Evolutionary conservation across 2,797 vertebrate species (phyloP).

Genomic region (Enoplosus armatus): DNA sequence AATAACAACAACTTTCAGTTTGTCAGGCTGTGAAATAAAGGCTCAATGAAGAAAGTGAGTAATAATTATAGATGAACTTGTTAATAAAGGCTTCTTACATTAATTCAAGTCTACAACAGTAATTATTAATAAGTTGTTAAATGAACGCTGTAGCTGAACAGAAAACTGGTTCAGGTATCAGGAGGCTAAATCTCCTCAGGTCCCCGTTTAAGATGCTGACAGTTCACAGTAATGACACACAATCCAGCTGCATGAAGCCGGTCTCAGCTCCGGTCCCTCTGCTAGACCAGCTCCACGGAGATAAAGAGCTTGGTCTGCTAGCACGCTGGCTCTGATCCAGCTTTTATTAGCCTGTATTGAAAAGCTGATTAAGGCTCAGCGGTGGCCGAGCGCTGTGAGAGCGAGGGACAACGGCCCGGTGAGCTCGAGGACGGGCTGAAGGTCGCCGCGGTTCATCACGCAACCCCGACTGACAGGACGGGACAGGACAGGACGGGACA

Average conservation of each 20-base stretch:
- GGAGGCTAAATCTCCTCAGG: neutral
- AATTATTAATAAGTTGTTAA: too few relatives aligned
- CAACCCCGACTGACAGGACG: slow-evolving; percentile 25
- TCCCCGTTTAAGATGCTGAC: neutral
- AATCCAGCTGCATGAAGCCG: slow-evolving; percentile 21
- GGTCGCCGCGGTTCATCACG: slow-evolving; percentile 59
- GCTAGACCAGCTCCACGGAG: slow-evolving; percentile 40
- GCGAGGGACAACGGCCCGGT: slow-evolving; percentile 38
- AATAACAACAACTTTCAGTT: neutral
- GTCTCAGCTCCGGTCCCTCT: neutral
- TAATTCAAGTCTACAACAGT: too few relatives aligned
- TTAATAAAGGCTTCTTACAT: too few relatives aligned
- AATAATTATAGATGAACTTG: too few relatives aligned
- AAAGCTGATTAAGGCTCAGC: slow-evolving; percentile 83
- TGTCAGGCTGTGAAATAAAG: too few relatives aligned
- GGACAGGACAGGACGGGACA: slow-evolving; percentile 20
- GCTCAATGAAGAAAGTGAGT: too few relatives aligned
- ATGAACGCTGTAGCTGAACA: neutral
- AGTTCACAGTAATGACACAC: neutral
- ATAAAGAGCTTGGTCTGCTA: slow-evolving; percentile 80
- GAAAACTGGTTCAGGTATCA: neutral
- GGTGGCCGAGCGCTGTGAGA: slow-evolving; percentile 59
- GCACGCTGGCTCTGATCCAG: slow-evolving; percentile 74
- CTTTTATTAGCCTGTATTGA: slow-evolving; percentile 80
- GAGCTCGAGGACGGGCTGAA: slow-evolving; percentile 67